phyloP scores from a whole-genome alignment of 2,888 invertebrate genomes.

The Machimus atricapillus region DNA sequence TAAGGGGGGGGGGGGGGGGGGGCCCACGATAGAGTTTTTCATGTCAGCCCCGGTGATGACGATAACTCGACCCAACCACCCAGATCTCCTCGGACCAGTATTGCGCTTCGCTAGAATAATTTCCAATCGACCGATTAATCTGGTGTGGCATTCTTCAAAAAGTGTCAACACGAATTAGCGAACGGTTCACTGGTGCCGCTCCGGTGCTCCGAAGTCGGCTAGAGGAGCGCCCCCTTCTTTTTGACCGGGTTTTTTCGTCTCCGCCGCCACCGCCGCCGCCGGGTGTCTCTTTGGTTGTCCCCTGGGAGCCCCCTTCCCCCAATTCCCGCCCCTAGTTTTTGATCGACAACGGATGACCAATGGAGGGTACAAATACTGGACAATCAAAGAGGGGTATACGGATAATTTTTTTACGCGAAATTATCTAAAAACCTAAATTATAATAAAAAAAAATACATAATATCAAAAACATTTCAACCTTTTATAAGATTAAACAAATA shows the following conservation, averaged over 20 bases:
- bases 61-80: not conserved
- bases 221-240: not conserved
- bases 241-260: no score
- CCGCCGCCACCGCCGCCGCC: no score
- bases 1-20: not conserved
- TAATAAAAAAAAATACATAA: not conserved
- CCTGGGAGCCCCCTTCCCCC: no score
- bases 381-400: no score
- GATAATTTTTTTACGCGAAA: no score
- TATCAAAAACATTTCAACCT: not conserved
- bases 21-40: not conserved
- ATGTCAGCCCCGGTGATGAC: not conserved
- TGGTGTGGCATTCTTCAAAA: slow-evolving; percentile 55
- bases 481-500: not conserved
- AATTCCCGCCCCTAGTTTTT: no score
- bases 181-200: slow-evolving; percentile 49
- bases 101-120: slow-evolving; percentile 47
- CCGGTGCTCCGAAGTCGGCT: not conserved
- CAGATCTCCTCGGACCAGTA: slow-evolving; percentile 11
- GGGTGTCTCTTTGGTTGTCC: no score
- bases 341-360: no score
- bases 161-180: slow-evolving; percentile 55
- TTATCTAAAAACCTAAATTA: no score
- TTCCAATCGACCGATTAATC: slow-evolving; percentile 55
- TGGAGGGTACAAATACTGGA: no score